Evolutionary conservation across 1,140 invertebrate species (phyloP).

Genomic region (Pseudomyrmex flavicornis): DNA sequence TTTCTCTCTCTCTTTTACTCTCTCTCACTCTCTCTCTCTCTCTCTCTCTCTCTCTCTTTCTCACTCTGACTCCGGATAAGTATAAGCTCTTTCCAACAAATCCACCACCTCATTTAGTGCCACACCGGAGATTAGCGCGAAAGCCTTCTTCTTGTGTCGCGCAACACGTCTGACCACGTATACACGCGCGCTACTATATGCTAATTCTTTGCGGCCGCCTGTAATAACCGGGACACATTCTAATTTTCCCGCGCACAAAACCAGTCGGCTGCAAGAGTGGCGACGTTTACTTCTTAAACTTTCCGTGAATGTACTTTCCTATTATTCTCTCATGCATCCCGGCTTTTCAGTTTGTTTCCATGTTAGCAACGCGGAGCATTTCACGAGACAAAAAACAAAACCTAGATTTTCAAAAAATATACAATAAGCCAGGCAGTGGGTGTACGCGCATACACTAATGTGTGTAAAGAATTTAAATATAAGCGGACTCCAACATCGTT

Average conservation of each 20-base stretch:
- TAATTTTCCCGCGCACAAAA: conserved; percentile 68
- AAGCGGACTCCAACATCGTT: conserved; percentile 31
- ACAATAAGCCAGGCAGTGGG: neutral
- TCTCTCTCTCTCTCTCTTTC: conserved; percentile 58
- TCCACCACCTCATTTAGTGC: conserved; percentile 85
- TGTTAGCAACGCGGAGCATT: neutral
- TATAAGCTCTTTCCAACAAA: conserved; percentile 85
- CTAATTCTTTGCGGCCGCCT: conserved; percentile 75
- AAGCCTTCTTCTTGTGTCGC: conserved; percentile 82
- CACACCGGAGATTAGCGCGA: conserved; percentile 80
- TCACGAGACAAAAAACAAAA: neutral
- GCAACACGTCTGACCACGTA: conserved; percentile 82
- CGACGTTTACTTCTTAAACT: conserved; percentile 39
- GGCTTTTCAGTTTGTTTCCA: neutral
- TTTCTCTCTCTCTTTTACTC: conserved; percentile 56
- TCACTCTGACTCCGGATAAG: conserved; percentile 65
- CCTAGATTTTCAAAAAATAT: conserved; percentile 6
- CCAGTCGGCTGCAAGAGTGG: conserved; percentile 45
- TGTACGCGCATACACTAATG: neutral
- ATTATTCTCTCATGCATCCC: neutral
- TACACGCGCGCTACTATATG: conserved; percentile 69
- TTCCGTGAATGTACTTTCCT: neutral
- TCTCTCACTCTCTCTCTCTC: conserved; percentile 44
- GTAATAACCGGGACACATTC: conserved; percentile 75
- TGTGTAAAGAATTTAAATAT: conserved; percentile 51